Percentiles rank a stretch among this genome's conserved stretches.
Conservation (phyloP, 2,113 vertebrate species). For the Equus quagga region DNA sequence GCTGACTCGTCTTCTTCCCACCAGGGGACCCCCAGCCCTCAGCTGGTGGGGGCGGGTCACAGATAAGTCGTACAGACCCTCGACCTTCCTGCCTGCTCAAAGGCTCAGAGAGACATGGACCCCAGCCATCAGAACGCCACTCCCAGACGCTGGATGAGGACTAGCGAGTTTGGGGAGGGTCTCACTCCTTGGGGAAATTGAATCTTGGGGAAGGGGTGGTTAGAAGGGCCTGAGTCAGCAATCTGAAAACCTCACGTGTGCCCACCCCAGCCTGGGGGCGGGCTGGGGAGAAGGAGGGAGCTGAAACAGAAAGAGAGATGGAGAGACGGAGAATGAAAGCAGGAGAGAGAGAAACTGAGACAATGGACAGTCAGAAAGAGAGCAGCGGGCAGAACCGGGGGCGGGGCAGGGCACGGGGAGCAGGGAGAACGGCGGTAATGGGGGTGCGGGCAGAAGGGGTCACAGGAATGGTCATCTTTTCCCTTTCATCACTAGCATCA, state of each 20-base stretch:
- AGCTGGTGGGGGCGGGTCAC: neutral
- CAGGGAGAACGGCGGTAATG: too few species aligned
- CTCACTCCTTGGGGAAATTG: neutral
- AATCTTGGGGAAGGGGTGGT: neutral
- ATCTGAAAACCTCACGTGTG: neutral
- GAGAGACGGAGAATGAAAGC: conserved; percentile 54
- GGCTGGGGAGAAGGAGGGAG: neutral
- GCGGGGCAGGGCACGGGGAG: neutral
- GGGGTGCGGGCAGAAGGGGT: neutral
- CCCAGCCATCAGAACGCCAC: neutral
- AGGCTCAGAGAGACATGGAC: neutral
- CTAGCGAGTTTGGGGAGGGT: neutral
- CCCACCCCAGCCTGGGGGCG: neutral
- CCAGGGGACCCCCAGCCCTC: neutral
- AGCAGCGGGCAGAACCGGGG: neutral
- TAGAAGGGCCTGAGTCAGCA: neutral
- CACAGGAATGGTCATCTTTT: too few species aligned
- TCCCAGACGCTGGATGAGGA: neutral
- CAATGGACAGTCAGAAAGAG: conserved; percentile 69
- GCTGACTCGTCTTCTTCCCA: neutral
- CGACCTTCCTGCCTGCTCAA: neutral
- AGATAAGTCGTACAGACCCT: neutral
- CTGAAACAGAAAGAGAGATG: conserved; percentile 76
- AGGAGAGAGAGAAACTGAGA: conserved; percentile 69
- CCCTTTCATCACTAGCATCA: neutral